These are phyloP conservation scores for Neelides folsomi DNA, from an alignment of 2,888 invertebrate species.

Conservation along the genomic window DNA sequence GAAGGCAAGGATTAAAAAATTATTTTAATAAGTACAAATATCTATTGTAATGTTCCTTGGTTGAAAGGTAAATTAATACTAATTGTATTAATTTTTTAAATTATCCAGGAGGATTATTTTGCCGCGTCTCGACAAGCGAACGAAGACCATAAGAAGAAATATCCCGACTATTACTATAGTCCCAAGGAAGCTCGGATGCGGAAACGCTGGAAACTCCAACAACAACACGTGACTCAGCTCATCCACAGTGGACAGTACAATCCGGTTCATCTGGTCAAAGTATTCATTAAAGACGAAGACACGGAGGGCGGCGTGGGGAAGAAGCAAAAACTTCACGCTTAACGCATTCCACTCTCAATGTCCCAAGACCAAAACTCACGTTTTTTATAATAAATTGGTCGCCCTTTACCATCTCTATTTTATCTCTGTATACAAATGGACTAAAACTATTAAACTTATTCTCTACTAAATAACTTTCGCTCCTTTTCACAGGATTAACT, in stretches of 20 bases:
- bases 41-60: too few species aligned
- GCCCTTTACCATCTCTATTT: too few species aligned
- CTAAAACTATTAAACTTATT: too few species aligned
- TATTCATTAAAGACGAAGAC: conserved; percentile 19
- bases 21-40: conserved; percentile 14
- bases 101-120: conserved; percentile 40
- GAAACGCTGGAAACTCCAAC: conserved; percentile 36
- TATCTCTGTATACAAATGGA: too few species aligned
- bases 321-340: too few species aligned
- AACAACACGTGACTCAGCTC: conserved; percentile 22
- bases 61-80: too few species aligned
- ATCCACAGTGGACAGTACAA: conserved; percentile 21
- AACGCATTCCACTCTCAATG: too few species aligned
- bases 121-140: conserved; percentile 45
- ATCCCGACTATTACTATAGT: conserved; percentile 52
- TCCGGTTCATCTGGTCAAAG: conserved; percentile 23
- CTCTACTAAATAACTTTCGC: too few species aligned
- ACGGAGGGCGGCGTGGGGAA: not conserved
- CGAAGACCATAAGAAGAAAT: conserved; percentile 48
- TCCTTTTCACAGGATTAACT: too few species aligned
- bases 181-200: conserved; percentile 50
- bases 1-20: conserved; percentile 36
- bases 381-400: too few species aligned
- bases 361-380: too few species aligned
- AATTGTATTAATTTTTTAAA: not conserved